Conservation (phyloP, 2,113 vertebrate species). For the Rhombomys opimus region DNA sequence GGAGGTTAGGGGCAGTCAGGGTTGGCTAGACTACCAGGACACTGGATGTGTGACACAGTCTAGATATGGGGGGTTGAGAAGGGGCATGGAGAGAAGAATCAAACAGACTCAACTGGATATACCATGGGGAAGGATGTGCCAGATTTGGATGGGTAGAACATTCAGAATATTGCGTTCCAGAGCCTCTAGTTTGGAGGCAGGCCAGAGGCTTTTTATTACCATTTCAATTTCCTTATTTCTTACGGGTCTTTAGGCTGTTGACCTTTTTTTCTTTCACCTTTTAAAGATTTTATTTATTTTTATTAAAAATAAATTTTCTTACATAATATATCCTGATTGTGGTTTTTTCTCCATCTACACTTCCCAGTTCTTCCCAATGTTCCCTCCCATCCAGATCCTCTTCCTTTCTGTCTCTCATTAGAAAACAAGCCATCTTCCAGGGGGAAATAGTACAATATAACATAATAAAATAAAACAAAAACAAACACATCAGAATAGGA, state of each 20-base stretch:
- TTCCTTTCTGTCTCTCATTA: background rate
- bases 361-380: background rate
- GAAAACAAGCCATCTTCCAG: background rate
- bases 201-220: background rate
- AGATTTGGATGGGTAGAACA: background rate
- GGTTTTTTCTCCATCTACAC: background rate
- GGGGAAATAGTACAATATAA: background rate
- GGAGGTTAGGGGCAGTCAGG: background rate
- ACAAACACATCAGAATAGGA: background rate
- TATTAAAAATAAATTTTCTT: background rate
- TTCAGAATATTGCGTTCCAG: background rate
- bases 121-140: background rate
- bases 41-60: background rate
- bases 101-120: background rate
- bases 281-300: background rate
- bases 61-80: background rate
- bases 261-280: background rate
- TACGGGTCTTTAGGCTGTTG: background rate
- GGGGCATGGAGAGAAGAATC: background rate
- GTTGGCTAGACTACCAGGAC: background rate
- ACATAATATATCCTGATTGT: background rate
- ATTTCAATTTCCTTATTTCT: background rate
- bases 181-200: background rate
- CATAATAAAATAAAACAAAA: background rate
- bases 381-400: background rate